Base-by-base conservation (phyloP, 1,140 invertebrate species). In the Neodiprion lecontei region DNA sequence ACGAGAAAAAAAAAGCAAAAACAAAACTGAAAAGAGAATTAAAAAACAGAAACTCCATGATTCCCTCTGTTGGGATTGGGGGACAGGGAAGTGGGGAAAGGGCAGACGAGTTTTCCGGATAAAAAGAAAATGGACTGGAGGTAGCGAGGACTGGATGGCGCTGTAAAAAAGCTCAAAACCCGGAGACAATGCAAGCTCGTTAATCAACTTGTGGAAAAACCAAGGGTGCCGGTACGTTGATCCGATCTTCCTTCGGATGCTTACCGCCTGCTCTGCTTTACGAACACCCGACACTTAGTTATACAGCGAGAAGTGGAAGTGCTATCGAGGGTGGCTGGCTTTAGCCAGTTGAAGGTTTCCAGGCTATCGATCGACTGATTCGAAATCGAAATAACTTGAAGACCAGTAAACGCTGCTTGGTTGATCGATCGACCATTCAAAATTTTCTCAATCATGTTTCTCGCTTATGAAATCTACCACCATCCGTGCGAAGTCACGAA, bases 11-110 rank as follows among this genome's bases (percentile, higher is more conserved):
- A 40, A 40, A 40, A 5, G 28, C 28, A 40, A 40, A 40, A 40
- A 40, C 28, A 40, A 69, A 69, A 69, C 17, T 69, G 67, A 23
- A 17, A 28, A 23, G 67, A 69, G 21, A 28, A 69, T 21, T n/a
- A 23, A 28, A 28, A 23, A 23, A 69, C 67, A 69, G 21, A 71
- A 67, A 48, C 68, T 53, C 66, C 73, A 49, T 75, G 74, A 79
- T 80, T 78, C 78, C 76, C 76, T 79, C 77, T 78, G 75, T 76
- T 76, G 65, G 53, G 78, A 75, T 65, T 73, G 72, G 78, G 61
- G 61, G 61, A 65, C 17, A 17, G 17, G 61, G 61, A 65, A 65
- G 61, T 65, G 7, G 61, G 61, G 61, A 71, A 71, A 10, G 70
- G 65, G 70, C 21, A 67, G 67, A 40, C 23, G 61, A 73, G 65